These are phyloP conservation scores for Melieria crassipennis DNA, from an alignment of 2,888 invertebrate genomes.

Conservation along the genomic window DNA sequence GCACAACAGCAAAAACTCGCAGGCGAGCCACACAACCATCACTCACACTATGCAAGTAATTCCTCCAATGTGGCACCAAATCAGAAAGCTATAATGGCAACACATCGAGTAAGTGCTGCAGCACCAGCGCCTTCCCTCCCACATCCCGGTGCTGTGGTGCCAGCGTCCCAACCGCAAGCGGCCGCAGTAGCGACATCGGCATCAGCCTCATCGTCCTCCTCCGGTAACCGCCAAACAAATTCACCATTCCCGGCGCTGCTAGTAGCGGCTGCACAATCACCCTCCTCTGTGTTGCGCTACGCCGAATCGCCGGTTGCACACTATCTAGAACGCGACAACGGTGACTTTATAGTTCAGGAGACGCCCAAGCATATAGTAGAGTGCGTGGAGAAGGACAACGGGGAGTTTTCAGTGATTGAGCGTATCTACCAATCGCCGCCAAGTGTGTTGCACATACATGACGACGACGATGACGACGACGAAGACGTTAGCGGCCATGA, in stretches of 20 bases:
- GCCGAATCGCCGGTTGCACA: constrained; percentile 65
- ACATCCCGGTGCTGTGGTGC: constrained; percentile 27
- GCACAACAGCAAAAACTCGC: constrained; percentile 31
- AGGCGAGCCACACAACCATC: constrained; percentile 38
- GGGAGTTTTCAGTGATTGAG: constrained; percentile 66
- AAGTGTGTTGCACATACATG: constrained; percentile 63
- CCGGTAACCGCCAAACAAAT: constrained; percentile 49
- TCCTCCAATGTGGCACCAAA: constrained; percentile 1
- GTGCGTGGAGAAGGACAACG: constrained; percentile 65
- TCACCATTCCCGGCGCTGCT: constrained; percentile 56
- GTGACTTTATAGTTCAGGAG: constrained; percentile 65
- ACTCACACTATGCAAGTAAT: constrained; percentile 19
- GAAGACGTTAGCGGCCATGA: constrained; percentile 42
- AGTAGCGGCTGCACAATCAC: constrained; percentile 47
- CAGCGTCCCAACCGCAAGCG: background rate
- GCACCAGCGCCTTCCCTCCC: background rate
- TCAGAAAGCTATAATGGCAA: background rate
- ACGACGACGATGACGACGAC: constrained; percentile 57
- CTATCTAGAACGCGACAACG: constrained; percentile 64
- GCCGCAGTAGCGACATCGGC: constrained; percentile 24
- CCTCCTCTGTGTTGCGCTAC: constrained; percentile 61
- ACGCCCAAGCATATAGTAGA: constrained; percentile 65
- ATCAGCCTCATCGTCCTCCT: constrained; percentile 30
- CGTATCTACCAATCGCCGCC: constrained; percentile 64
- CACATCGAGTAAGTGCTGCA: background rate